These are phyloP conservation scores for Digitonthophagus gazella DNA, from an alignment of 2,888 invertebrate genomes.

Conservation along the genomic window DNA sequence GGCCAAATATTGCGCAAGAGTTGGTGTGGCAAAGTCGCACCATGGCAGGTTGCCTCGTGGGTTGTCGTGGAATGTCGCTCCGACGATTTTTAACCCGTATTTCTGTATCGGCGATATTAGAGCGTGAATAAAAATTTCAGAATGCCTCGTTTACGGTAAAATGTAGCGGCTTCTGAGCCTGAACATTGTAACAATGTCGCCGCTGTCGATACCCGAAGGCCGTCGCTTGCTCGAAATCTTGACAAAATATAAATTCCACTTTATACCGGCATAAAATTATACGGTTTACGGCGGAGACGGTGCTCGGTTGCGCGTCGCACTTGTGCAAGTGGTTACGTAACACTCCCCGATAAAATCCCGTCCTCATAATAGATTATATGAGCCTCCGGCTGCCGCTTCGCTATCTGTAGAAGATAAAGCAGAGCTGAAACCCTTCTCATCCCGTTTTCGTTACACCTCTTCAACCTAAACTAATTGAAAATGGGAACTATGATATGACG, in stretches of 20 bases:
- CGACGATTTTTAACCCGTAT: conserved; percentile 14
- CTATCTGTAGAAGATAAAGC: neutral
- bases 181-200: neutral
- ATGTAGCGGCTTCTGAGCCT: neutral
- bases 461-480: neutral
- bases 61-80: conserved; percentile 21
- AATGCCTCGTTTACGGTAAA: too few relatives aligned
- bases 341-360: neutral
- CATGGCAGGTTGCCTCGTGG: conserved; percentile 7
- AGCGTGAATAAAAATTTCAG: neutral
- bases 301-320: neutral
- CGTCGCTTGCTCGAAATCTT: conserved; percentile 7
- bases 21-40: neutral
- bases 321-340: neutral
- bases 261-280: conserved; percentile 13
- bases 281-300: conserved; percentile 1
- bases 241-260: conserved; percentile 18
- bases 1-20: conserved; percentile 27
- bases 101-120: neutral
- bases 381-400: neutral
- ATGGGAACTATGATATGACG: too few relatives aligned
- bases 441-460: neutral
- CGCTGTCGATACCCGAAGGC: neutral
- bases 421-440: neutral
- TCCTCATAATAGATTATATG: neutral